Evolutionary conservation across 2,797 vertebrate species (phyloP).

Genomic region (Ciconia nigra): DNA sequence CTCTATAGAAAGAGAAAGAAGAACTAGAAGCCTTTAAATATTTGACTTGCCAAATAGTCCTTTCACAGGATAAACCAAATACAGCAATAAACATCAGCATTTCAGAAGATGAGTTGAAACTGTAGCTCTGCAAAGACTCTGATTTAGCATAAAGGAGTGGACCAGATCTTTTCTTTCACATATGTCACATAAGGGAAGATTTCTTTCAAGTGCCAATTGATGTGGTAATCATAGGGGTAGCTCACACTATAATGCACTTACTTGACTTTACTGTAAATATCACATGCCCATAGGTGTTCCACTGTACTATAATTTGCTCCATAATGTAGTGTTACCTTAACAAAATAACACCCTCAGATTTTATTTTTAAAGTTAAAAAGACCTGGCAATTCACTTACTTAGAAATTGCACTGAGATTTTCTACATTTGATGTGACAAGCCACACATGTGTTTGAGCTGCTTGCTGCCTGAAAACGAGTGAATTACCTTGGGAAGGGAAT

Average conservation of each 20-base stretch:
- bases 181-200: not conserved
- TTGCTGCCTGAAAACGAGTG: accelerated
- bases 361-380: conserved; percentile 27
- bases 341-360: not conserved
- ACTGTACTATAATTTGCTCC: conserved; percentile 26
- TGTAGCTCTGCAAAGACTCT: not conserved
- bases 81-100: not conserved
- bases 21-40: not conserved
- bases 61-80: not conserved
- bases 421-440: not conserved
- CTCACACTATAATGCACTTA: not conserved
- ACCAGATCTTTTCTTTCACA: not conserved
- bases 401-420: not conserved
- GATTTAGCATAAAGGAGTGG: not conserved
- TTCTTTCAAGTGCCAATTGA: not conserved
- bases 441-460: not conserved
- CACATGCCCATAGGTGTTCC: not conserved
- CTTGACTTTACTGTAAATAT: not conserved
- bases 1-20: not conserved
- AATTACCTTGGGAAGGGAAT: not conserved
- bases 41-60: not conserved
- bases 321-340: not conserved
- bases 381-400: not conserved
- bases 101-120: not conserved
- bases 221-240: not conserved